Evolutionary conservation across 2,888 invertebrate genomes (phyloP).

Genomic region (Eurois occulta): DNA sequence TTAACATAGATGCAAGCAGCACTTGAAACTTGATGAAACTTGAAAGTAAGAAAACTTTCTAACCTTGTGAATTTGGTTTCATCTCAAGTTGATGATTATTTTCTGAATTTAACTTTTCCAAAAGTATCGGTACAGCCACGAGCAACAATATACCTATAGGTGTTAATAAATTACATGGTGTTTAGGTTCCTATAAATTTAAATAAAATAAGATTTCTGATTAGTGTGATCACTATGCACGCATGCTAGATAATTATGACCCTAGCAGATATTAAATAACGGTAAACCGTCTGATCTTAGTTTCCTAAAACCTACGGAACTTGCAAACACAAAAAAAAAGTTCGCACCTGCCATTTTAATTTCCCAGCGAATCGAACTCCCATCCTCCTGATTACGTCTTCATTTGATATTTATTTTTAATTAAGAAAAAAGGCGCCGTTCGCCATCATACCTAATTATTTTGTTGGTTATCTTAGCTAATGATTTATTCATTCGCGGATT

Average conservation of each 20-base stretch:
- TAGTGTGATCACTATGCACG: not conserved
- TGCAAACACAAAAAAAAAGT: not conserved
- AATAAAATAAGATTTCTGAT: not conserved
- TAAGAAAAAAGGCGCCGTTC: constrained; percentile 82
- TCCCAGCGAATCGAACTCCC: constrained; percentile 67
- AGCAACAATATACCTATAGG: not conserved
- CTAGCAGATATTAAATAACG: too few species aligned
- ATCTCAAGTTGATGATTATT: not conserved
- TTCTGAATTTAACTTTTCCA: not conserved
- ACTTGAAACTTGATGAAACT: too few species aligned
- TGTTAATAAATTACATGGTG: too few species aligned
- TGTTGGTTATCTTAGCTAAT: constrained; percentile 85
- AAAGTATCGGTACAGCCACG: not conserved
- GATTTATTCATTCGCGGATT: constrained; percentile 82
- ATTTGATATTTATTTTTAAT: constrained; percentile 90
- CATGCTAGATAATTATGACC: not conserved
- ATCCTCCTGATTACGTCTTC: constrained; percentile 77
- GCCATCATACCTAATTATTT: constrained; percentile 85
- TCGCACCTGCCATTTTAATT: constrained; percentile 35
- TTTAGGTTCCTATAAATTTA: too few species aligned
- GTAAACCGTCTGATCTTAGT: not conserved
- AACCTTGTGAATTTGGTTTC: too few species aligned
- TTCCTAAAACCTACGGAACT: constrained; percentile 46
- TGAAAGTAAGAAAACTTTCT: not conserved
- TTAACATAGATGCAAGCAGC: too few species aligned